phyloP scores from a whole-genome alignment of 2,888 invertebrate species.

The Pammene aurita region DNA sequence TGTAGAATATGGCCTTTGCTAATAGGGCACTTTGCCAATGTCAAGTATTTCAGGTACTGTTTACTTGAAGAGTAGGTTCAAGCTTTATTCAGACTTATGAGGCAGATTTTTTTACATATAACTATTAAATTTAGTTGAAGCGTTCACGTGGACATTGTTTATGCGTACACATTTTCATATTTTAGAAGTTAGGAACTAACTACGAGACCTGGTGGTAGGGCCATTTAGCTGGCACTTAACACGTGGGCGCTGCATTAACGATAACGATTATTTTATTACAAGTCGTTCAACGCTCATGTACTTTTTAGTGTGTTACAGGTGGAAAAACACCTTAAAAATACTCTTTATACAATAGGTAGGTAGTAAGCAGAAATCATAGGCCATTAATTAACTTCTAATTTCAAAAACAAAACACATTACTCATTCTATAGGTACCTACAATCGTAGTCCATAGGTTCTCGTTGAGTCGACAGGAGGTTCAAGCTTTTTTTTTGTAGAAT shows the following conservation, averaged over 20 bases:
- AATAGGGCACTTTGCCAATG: too few species aligned
- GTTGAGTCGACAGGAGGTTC: too few species aligned
- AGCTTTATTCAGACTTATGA: too few species aligned
- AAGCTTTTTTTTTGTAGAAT: too few species aligned
- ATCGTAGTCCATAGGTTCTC: too few species aligned
- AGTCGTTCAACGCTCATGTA: constrained; percentile 2
- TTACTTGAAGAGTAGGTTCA: too few species aligned
- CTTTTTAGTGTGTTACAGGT: neutral
- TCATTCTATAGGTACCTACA: too few species aligned
- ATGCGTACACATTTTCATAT: constrained; percentile 49
- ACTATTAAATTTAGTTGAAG: constrained; percentile 56
- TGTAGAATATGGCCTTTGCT: too few species aligned
- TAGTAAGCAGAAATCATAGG: neutral
- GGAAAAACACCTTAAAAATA: neutral
- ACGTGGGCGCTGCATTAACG: constrained; percentile 11
- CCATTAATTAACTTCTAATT: too few species aligned
- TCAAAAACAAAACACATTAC: too few species aligned
- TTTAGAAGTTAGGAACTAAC: constrained; percentile 26
- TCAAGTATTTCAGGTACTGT: too few species aligned
- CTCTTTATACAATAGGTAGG: neutral
- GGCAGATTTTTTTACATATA: too few species aligned
- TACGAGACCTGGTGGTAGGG: constrained; percentile 2
- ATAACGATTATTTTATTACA: constrained; percentile 16
- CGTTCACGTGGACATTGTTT: constrained; percentile 36
- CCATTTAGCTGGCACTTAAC: constrained; percentile 16